Base-by-base conservation (phyloP, 2,797 vertebrate genomes). In the Cossypha polioptera region DNA sequence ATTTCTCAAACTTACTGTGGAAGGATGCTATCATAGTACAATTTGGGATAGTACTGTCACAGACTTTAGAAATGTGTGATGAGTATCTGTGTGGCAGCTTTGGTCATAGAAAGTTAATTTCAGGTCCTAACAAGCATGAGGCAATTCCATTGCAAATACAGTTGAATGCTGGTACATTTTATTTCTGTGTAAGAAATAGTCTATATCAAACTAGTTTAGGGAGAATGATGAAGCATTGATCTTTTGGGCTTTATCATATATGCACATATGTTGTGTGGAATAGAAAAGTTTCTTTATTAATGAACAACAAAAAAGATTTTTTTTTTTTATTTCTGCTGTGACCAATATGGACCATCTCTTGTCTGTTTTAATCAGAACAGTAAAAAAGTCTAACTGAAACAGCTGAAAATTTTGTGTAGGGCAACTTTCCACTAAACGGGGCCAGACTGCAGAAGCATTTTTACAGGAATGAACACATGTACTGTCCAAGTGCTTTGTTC, bases 111-210 rank as follows among this genome's bases (percentile, higher is more conserved):
- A 88, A 95, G 47, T 68, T 88, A 81, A 54, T 91, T 88, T 92
- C 69, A 54, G 65, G 35, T 75, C 55, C 43, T 94, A 94, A 90
- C n/a, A 96, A 92, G 50, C 31, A 17, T 48, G 21, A 84, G 62
- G 53, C 33, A 54, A 26, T 94, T 94, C 38, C 5, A 33, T 92
- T 93, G 73, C 25, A 63, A 72, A 93, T 79, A 71, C 2, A 22
- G 40, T 87, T 80, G 76, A 82, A 83, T 58, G 20, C 55, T 95
- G 79, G 20, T 72, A 40, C 18, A 19, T 87, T 95, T 96, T 94
- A 43, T 91, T 25, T 84, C 54, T 85, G 73, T 66, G 65, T 65
- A 94, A 83, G 84, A 93, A 92, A 72, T 58, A 31, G 47, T 94
- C 72, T 91, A 10, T 93, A 92, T 88, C 69, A 88, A 90, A 88